Percentiles rank a stretch among this genome's conserved stretches.
Conservation (phyloP, 23 tunicate species). For the Trididemnum clinides region DNA sequence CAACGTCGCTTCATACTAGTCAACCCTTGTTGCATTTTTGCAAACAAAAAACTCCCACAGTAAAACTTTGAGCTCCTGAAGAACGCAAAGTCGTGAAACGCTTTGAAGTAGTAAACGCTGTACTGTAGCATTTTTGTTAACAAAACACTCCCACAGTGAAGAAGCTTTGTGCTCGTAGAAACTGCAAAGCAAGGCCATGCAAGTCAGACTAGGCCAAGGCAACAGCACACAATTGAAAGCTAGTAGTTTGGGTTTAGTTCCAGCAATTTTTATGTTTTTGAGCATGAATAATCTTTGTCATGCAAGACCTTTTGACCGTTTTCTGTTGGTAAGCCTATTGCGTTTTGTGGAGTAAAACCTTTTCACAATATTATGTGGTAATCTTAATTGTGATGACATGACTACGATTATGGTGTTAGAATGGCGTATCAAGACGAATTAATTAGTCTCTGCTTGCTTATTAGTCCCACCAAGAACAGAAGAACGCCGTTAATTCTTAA, state of each 20-base stretch:
- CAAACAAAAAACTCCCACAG: constrained; percentile 14
- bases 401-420: too few relatives aligned
- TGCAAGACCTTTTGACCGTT: too few relatives aligned
- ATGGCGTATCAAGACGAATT: too few relatives aligned
- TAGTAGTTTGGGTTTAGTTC: constrained; percentile 7
- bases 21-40: constrained; percentile 20
- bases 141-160: constrained; percentile 22
- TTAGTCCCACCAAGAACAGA: too few relatives aligned
- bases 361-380: too few relatives aligned
- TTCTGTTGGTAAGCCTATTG: too few relatives aligned
- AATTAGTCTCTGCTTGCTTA: too few relatives aligned
- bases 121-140: constrained; percentile 10
- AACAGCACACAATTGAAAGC: constrained; percentile 3
- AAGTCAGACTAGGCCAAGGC: constrained; percentile 2
- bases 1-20: constrained; percentile 20
- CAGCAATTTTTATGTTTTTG: not conserved
- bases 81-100: not conserved
- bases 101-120: constrained; percentile 19
- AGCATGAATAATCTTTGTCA: not conserved
- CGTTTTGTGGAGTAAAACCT: too few relatives aligned
- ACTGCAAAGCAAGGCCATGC: constrained; percentile 9
- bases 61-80: constrained; percentile 1
- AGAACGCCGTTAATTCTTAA: too few relatives aligned
- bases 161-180: constrained; percentile 9
- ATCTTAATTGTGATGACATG: too few relatives aligned